phyloP scores from a whole-genome alignment of 1,140 invertebrate genomes.

The Mycetomoellerius zeteki region DNA sequence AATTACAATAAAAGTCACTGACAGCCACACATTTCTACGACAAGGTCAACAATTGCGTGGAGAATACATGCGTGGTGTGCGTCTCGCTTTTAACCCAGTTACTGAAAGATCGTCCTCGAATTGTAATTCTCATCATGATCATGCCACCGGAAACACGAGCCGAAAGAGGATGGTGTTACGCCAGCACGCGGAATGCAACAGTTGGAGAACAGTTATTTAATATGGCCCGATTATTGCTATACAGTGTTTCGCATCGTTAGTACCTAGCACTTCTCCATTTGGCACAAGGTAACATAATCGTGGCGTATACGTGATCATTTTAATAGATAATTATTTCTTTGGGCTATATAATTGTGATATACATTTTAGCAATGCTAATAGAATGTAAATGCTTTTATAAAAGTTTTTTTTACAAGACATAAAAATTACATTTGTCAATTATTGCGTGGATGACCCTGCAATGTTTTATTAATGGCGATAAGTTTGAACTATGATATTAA shows the following conservation, averaged over 20 bases:
- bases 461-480: background rate
- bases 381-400: background rate
- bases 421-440: conserved; percentile 11
- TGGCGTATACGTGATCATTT: background rate
- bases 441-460: background rate
- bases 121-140: conserved; percentile 39
- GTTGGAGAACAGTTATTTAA: conserved; percentile 60
- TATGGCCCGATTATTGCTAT: conserved; percentile 38
- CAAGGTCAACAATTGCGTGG: conserved; percentile 68
- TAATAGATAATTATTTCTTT: conserved; percentile 1
- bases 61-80: conserved; percentile 31
- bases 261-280: conserved; percentile 30
- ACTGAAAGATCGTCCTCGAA: conserved; percentile 51
- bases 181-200: conserved; percentile 9
- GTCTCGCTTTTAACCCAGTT: conserved; percentile 59
- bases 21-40: conserved; percentile 55
- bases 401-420: background rate
- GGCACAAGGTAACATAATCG: conserved; percentile 9
- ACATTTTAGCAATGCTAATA: background rate
- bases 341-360: background rate
- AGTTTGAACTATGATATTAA: background rate
- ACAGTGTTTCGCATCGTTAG: conserved; percentile 16
- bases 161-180: conserved; percentile 29
- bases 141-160: conserved; percentile 35
- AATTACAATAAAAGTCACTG: conserved; percentile 65